Base-by-base conservation (phyloP, 2,797 vertebrate species). In the Pangasius krempfi region DNA sequence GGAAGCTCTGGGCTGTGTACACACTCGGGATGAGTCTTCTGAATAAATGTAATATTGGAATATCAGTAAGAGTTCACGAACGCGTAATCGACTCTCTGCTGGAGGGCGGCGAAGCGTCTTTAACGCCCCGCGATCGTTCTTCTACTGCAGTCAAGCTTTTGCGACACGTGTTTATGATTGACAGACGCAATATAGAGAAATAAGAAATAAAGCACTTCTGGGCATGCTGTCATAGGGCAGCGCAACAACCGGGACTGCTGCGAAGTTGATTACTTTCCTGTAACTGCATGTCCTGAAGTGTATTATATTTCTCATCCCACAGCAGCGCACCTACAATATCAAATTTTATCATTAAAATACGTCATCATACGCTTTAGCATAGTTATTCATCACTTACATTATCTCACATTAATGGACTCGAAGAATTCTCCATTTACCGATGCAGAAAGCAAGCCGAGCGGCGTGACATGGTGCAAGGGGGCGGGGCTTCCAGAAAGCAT, bases 1-100 rank as follows among this genome's bases (percentile, higher is more conserved):
- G 79, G 50, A 87, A 80, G 90, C 91, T 82, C 87, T 90, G 88
- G 89, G 64, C 50, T 6, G 47, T 4, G 62, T 62, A 22, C 88
- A 64, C 86, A 78, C 84, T 85, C 37, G 16, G 64, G n/a, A 80
- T 20, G 70, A 84, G 52, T 5, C 8, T 58, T 5, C 66, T 37
- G 13, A 33, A 14, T 70, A 70, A 70, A 16, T 2, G 30, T 6
- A 70, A 70, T 2, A 18, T 37, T 2, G 9, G n/a, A 70, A 20
- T 9, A 27, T 64, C 62, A 30, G 27, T 66, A 66, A 66, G 5
- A 64, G 62, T 4, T 64, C 27, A 27, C 3, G 8, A 13, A 2
- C 20, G 1, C 56, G 6, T 8, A 1, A 20, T 14, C 16, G 58
- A 25, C 58, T 60, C 22, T 60, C 58, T 22, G 56, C 56, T 58